These are phyloP conservation scores for Plectus sambesii DNA, from an alignment of 1,140 invertebrate genomes.

Conservation along the genomic window DNA sequence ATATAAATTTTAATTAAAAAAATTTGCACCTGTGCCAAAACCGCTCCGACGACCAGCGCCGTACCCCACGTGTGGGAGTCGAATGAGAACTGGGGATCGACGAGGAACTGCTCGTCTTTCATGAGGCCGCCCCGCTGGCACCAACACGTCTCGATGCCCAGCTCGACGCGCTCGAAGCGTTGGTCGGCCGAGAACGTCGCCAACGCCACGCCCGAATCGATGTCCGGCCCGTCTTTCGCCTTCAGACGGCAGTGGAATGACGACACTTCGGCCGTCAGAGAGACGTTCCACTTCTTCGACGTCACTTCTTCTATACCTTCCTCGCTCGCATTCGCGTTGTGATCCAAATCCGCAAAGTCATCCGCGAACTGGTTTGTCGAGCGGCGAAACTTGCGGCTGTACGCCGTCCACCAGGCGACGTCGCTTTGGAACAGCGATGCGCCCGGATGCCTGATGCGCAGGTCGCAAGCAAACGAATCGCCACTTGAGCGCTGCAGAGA, in stretches of 20 bases:
- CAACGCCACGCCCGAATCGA: conserved; percentile 24
- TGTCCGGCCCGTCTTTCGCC: neutral
- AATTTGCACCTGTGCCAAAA: conserved; percentile 16
- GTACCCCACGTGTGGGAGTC: conserved; percentile 25
- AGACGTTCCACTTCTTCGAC: conserved; percentile 14
- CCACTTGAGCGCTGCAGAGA: too few species aligned
- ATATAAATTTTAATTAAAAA: conserved; percentile 3
- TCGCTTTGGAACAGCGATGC: conserved; percentile 22
- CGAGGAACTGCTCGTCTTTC: conserved; percentile 2
- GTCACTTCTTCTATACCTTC: conserved; percentile 12
- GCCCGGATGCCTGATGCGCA: too few species aligned
- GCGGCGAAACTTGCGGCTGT: conserved; percentile 7
- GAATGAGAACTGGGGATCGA: conserved; percentile 3
- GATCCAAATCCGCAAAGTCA: neutral
- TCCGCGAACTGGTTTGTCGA: conserved; percentile 9
- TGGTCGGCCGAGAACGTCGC: conserved; percentile 17
- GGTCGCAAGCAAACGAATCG: too few species aligned
- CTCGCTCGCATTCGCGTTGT: neutral
- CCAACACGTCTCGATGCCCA: conserved; percentile 30
- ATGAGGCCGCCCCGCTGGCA: conserved; percentile 18
- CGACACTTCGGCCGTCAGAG: conserved; percentile 12
- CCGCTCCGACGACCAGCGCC: conserved; percentile 23
- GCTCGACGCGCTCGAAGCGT: conserved; percentile 15
- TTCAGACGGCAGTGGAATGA: conserved; percentile 15
- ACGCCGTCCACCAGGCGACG: conserved; percentile 26